Evolutionary conservation across 2,888 invertebrate genomes (phyloP), one percentile per base, ranked within the genome.

Genomic region (Cephus pulcher): DNA sequence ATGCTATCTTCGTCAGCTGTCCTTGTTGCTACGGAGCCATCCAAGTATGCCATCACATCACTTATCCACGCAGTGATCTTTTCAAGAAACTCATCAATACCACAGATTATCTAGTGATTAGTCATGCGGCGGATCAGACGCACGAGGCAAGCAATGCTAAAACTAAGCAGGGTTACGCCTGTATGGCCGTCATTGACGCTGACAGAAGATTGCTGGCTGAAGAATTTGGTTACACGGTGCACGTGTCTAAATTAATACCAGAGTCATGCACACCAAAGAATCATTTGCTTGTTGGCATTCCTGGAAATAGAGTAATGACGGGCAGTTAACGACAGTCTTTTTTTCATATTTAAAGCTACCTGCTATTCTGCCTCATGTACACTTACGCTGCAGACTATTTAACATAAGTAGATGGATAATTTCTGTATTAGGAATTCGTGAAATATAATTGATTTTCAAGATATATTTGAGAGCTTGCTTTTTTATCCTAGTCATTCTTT

Each of bases 11-110:
- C 93, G 96, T 98, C 0, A 94, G 97, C 76, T 98, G 97, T 88
- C 98, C 98, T 0, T 99, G 99, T 90, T 98, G 98, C 90, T 98
- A 98, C 92, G 98, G 98, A 1, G 95, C 96, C 3, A 93, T 98
- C 23, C 96, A 96, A 91, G 94, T 95, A 81, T 97, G 97, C 86
- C 95, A 97, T 84, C 94, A 95, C 84, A 92, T 98, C 74, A 92
- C 93, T 0, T 98, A 98, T 92, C 98, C 98, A 0, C 93, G 97
- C 82, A 98, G 98, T 91, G 88, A 90, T n/a, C 89, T 89, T 70
- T 95, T 95, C 85, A 92, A 91, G 34, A 84, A 88, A 70, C 88
- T 93, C 3, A 90, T 93, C 3, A 80, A 86, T 71, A 88, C 82
- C 73, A 93, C 94, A 81, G 95, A 97, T 86, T 98, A 96, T 91